phyloP scores from a whole-genome alignment of 2,888 invertebrate genomes.

The Leptinotarsa haldemani region DNA sequence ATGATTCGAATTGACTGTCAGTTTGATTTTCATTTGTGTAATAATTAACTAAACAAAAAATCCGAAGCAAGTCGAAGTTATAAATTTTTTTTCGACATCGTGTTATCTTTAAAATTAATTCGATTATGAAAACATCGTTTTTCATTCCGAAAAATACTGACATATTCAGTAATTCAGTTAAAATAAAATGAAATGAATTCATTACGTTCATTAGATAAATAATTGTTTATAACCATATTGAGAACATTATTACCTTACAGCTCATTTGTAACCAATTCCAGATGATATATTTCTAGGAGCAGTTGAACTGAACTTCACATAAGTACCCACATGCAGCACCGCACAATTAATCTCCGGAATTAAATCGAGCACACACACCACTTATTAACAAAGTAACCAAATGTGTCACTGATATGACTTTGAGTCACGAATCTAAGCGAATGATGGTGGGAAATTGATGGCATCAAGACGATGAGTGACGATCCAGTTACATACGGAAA shows the following conservation, averaged over 20 bases:
- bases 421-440: neutral
- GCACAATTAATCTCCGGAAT: constrained; percentile 4
- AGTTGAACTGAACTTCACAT: neutral
- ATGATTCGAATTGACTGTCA: no score
- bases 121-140: no score
- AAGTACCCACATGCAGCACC: constrained; percentile 7
- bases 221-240: no score
- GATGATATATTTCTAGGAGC: neutral
- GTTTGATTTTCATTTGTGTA: no score
- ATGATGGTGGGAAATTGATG: neutral
- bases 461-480: neutral
- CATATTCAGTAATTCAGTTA: no score
- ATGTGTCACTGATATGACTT: neutral
- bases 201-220: no score
- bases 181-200: no score
- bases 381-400: neutral
- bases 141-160: no score
- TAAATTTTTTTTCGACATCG: no score
- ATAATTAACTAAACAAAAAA: no score
- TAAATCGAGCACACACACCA: constrained; percentile 12
- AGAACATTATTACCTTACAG: neutral
- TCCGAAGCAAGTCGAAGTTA: no score
- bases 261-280: neutral
- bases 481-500: neutral
- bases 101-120: no score